Evolutionary conservation across 1,140 invertebrate species (phyloP).

Genomic region (Papilio dardanus): DNA sequence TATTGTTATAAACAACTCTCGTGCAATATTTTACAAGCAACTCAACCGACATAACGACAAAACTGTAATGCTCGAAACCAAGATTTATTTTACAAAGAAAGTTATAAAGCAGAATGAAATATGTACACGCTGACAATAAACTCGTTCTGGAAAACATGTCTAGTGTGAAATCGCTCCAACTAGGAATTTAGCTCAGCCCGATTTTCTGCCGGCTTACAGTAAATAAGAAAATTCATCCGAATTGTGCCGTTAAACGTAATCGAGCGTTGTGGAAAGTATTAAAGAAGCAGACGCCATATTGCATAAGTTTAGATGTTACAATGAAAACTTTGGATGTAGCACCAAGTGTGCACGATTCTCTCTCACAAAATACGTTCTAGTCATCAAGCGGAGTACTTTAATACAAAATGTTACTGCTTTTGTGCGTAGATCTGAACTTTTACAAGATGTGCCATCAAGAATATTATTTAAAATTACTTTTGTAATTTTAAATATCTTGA

Average conservation of each 20-base stretch:
- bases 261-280: constrained; percentile 79
- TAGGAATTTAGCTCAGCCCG: constrained; percentile 61
- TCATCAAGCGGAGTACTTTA: constrained; percentile 57
- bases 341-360: constrained; percentile 74
- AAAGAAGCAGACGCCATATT: constrained; percentile 79
- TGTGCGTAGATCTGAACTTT: constrained; percentile 17
- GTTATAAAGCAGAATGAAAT: constrained; percentile 35
- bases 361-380: constrained; percentile 62
- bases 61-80: constrained; percentile 23
- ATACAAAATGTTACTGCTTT: constrained; percentile 43
- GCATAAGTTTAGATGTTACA: constrained; percentile 81
- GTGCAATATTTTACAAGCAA: constrained; percentile 1
- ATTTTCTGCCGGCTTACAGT: constrained; percentile 72
- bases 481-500: background rate
- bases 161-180: constrained; percentile 67
- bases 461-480: background rate
- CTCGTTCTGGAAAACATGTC: constrained; percentile 65
- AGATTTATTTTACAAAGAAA: constrained; percentile 36
- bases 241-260: constrained; percentile 78
- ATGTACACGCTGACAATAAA: constrained; percentile 45
- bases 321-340: constrained; percentile 77
- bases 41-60: background rate
- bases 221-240: constrained; percentile 79
- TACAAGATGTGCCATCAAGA: constrained; percentile 22
- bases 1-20: background rate